phyloP scores from a whole-genome alignment of 1,140 invertebrate species.

The Pogonomyrmex californicus region DNA sequence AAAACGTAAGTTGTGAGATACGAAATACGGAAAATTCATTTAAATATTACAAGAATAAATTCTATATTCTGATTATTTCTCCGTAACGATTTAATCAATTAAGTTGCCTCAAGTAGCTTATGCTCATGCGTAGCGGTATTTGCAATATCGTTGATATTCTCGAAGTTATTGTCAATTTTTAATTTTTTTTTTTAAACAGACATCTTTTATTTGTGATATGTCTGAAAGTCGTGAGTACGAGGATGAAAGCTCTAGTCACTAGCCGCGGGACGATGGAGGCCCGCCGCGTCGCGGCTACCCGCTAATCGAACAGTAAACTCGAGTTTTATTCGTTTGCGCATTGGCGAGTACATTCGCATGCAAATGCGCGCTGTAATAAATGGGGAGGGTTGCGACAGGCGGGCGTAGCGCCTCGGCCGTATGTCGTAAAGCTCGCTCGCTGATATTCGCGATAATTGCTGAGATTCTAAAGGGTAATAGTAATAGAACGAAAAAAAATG shows the following conservation, averaged over 20 bases:
- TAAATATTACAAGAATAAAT: neutral
- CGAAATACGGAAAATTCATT: neutral
- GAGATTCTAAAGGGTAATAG: slow-evolving; percentile 49
- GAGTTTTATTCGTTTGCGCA: slow-evolving; percentile 58
- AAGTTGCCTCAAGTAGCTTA: neutral
- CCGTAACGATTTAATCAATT: neutral
- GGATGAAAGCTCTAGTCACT: neutral
- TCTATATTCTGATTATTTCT: neutral
- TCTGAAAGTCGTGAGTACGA: neutral
- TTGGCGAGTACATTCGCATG: slow-evolving; percentile 64
- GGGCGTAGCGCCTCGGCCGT: slow-evolving; percentile 38
- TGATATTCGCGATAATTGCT: slow-evolving; percentile 56
- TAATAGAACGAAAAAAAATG: slow-evolving; percentile 45
- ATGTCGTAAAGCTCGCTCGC: slow-evolving; percentile 57
- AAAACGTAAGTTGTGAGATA: neutral
- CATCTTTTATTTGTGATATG: neutral
- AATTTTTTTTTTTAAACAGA: slow-evolving; percentile 1
- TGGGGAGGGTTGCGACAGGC: slow-evolving; percentile 1
- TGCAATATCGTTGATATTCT: slow-evolving; percentile 9
- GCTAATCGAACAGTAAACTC: slow-evolving; percentile 64
- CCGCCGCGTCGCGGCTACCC: slow-evolving; percentile 34
- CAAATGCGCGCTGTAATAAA: slow-evolving; percentile 56
- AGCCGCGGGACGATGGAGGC: neutral
- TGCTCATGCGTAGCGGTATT: neutral
- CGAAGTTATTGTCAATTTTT: neutral